Evolutionary conservation across 2,888 invertebrate species (phyloP).

Genomic region (Imbricaverruca yamaguchii): DNA sequence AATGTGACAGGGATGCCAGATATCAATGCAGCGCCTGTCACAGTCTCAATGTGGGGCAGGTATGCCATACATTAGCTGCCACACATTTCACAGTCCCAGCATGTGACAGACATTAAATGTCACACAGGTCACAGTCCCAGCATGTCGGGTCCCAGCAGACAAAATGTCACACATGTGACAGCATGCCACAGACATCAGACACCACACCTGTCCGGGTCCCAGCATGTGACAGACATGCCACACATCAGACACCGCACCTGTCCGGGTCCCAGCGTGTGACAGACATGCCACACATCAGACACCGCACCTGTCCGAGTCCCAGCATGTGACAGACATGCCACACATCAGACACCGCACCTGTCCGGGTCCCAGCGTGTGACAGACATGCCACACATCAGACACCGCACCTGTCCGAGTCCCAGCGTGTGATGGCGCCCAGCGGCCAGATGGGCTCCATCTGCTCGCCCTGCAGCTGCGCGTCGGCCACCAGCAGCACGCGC

Average conservation of each 20-base stretch:
- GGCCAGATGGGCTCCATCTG: background rate
- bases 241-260: slow-evolving; percentile 3
- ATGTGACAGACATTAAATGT: too few species aligned
- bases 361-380: background rate
- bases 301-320: slow-evolving; percentile 18
- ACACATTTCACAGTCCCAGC: too few species aligned
- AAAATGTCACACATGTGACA: background rate
- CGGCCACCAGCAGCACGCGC: slow-evolving; percentile 10
- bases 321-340: background rate
- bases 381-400: background rate
- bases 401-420: slow-evolving; percentile 18
- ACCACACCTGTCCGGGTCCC: slow-evolving; percentile 17
- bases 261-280: slow-evolving; percentile 4
- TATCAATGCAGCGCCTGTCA: too few species aligned
- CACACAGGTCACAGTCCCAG: too few species aligned
- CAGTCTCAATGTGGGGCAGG: too few species aligned
- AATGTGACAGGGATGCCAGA: too few species aligned
- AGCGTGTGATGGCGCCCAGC: background rate
- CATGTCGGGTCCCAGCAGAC: too few species aligned
- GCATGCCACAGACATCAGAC: background rate
- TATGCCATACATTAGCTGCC: too few species aligned
- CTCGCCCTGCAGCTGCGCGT: slow-evolving; percentile 20
- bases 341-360: slow-evolving; percentile 3
- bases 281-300: background rate
- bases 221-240: background rate